Evolutionary conservation across 2,888 invertebrate genomes (phyloP).

Genomic region (Chydorus sphaericus): DNA sequence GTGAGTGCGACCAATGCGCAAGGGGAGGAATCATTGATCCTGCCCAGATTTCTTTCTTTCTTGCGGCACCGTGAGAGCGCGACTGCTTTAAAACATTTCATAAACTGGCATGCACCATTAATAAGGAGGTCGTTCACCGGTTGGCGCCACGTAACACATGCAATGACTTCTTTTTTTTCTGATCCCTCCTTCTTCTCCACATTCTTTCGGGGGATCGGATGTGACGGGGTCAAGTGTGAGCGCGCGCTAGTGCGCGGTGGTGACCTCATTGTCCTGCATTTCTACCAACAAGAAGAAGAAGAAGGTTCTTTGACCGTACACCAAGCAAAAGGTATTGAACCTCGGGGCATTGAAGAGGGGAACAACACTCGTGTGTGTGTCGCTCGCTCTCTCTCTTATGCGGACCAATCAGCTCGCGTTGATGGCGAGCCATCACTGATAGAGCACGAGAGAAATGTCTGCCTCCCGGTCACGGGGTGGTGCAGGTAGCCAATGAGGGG

Average conservation of each 20-base stretch:
- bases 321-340: conserved; percentile 2
- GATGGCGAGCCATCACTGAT: conserved; percentile 8
- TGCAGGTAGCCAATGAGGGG: conserved; percentile 2
- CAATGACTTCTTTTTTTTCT: neutral
- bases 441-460: neutral
- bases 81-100: neutral
- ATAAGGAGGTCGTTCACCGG: neutral
- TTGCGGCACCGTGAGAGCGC: neutral
- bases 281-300: neutral
- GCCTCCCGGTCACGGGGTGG: conserved; percentile 3
- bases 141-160: neutral
- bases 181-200: neutral
- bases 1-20: neutral
- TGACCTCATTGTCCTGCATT: conserved; percentile 4
- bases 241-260: neutral
- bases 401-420: conserved; percentile 6
- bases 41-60: no score
- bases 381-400: neutral
- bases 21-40: conserved; percentile 1
- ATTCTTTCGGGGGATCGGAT: neutral
- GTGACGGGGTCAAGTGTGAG: neutral
- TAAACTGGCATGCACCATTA: neutral
- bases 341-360: conserved; percentile 1
- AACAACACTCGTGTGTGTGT: no score
- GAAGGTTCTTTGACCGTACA: conserved; percentile 5